These are phyloP conservation scores for Drosophila biarmipes DNA, from an alignment of 1,140 invertebrate species.

Conservation along the genomic window DNA sequence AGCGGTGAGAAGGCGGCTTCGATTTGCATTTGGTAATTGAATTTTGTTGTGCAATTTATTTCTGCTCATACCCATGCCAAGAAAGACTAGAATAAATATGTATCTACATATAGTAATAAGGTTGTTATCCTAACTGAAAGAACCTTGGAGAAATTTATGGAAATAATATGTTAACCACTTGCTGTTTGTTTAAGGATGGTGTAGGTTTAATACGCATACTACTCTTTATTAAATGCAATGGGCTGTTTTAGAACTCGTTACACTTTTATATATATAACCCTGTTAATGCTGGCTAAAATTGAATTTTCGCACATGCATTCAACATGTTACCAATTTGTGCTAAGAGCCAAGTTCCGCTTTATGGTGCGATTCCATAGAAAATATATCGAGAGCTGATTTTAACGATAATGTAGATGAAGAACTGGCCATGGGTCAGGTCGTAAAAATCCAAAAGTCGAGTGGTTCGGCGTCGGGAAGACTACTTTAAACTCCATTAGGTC, in stretches of 20 bases:
- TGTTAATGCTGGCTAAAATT: not conserved
- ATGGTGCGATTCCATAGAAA: constrained; percentile 8
- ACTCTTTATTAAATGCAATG: too few relatives aligned
- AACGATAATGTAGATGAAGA: constrained; percentile 70
- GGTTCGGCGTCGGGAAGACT: constrained; percentile 33
- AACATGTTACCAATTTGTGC: constrained; percentile 70
- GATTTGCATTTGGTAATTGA: constrained; percentile 81
- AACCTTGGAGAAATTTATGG: not conserved
- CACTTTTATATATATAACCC: too few relatives aligned
- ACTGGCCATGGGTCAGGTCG: constrained; percentile 59
- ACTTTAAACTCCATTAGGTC: constrained; percentile 79
- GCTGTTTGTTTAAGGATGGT: not conserved
- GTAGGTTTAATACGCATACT: too few relatives aligned
- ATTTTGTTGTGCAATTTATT: constrained; percentile 81
- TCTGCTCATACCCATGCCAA: constrained; percentile 59
- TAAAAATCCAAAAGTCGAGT: constrained; percentile 39
- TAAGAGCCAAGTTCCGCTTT: constrained; percentile 57
- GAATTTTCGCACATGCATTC: constrained; percentile 45
- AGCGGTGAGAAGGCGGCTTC: constrained; percentile 30
- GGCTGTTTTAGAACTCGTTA: too few relatives aligned
- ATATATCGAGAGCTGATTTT: constrained; percentile 73
- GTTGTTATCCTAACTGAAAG: not conserved
- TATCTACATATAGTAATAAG: constrained; percentile 13
- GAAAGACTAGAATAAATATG: constrained; percentile 19
- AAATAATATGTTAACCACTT: not conserved